Conservation (phyloP, 2,888 invertebrate species). For the Cerastoderma edule region DNA sequence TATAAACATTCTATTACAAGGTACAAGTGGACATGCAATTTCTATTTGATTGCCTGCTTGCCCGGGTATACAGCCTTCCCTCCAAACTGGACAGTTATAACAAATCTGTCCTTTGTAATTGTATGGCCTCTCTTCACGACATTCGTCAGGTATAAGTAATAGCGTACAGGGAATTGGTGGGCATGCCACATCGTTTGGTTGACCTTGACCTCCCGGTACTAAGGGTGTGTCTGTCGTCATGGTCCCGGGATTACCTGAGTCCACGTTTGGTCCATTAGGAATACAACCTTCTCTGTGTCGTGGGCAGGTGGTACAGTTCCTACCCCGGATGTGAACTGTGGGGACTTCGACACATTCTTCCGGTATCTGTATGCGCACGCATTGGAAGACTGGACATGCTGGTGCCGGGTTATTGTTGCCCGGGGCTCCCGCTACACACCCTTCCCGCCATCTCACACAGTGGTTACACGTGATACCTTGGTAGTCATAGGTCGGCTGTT, state of each 20-base stretch:
- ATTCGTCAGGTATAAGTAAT: constrained; percentile 42
- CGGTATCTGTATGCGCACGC: constrained; percentile 31
- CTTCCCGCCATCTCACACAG: constrained; percentile 41
- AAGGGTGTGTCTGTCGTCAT: neutral
- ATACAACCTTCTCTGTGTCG: neutral
- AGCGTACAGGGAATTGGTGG: constrained; percentile 27
- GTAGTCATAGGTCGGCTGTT: constrained; percentile 32
- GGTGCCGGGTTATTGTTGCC: too few species aligned
- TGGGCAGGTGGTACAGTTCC: neutral
- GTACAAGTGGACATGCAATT: too few species aligned
- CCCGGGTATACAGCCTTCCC: constrained; percentile 32
- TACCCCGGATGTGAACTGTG: constrained; percentile 4
- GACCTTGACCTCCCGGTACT: neutral
- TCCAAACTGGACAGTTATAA: constrained; percentile 45
- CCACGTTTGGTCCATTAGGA: neutral
- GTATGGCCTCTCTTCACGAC: constrained; percentile 36
- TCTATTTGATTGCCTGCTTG: too few species aligned
- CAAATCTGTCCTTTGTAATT: constrained; percentile 38
- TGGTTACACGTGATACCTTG: constrained; percentile 36
- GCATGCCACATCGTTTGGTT: too few species aligned
- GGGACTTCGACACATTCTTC: constrained; percentile 32
- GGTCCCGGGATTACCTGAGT: neutral
- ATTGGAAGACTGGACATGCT: constrained; percentile 31
- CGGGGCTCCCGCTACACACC: constrained; percentile 22
- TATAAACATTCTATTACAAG: constrained; percentile 33